Evolutionary conservation across 2,113 vertebrate genomes (phyloP).

Genomic region (Podarcis muralis): DNA sequence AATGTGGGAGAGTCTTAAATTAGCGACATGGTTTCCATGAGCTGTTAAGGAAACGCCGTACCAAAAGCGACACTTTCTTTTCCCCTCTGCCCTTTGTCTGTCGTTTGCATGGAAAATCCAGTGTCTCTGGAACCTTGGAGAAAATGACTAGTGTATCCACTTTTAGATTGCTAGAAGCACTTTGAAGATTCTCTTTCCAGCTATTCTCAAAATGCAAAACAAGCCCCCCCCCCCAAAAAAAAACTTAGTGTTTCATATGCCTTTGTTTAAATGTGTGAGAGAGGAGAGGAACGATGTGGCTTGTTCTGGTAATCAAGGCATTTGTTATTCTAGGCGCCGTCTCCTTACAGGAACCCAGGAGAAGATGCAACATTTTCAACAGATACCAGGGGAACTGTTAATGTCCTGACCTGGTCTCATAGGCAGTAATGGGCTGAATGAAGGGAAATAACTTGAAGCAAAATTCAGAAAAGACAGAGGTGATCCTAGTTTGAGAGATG

Average conservation of each 20-base stretch:
- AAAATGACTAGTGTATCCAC: slow-evolving; percentile 35
- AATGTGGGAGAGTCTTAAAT: neutral
- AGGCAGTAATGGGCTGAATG: neutral
- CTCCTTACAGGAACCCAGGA: slow-evolving; percentile 45
- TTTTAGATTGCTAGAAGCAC: slow-evolving; percentile 51
- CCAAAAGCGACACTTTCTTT: neutral
- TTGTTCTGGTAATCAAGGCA: slow-evolving; percentile 44
- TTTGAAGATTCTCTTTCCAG: slow-evolving; percentile 55
- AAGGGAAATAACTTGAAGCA: no score
- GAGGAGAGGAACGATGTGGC: slow-evolving; percentile 50
- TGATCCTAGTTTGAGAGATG: neutral
- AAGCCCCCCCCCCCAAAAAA: slow-evolving; percentile 14
- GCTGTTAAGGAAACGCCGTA: neutral
- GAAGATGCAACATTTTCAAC: slow-evolving; percentile 35
- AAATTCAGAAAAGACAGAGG: no score
- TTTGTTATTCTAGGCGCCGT: slow-evolving; percentile 51
- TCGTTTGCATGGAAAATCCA: slow-evolving; percentile 4
- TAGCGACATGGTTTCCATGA: rapidly evolving
- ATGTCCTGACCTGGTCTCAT: neutral
- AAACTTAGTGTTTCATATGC: slow-evolving; percentile 56
- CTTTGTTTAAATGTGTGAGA: slow-evolving; percentile 60
- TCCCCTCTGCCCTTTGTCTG: neutral
- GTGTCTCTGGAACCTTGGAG: slow-evolving; percentile 47
- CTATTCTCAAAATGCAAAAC: slow-evolving; percentile 57
- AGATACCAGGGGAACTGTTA: neutral